Evolutionary conservation across 64 coral and sea anemone genomes (phyloP), one percentile per base, ranked within the genome.

Genomic region (Orbicella faveolata): DNA sequence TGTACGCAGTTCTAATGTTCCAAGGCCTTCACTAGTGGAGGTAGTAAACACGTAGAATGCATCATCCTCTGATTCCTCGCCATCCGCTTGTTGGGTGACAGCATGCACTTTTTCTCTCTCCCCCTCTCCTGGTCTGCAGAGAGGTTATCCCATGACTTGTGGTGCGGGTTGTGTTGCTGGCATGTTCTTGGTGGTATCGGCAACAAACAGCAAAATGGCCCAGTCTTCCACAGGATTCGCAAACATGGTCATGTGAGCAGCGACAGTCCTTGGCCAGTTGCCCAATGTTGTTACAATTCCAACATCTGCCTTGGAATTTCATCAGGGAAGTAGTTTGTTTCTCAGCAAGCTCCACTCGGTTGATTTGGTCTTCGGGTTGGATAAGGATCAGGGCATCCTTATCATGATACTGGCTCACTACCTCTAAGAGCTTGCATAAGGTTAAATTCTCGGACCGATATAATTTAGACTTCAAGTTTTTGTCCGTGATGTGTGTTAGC

Each of bases 131-230:
- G 7, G 18, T 8, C 73, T 86, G 83, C 9, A 12, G 8, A 14
- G 7, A 16, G 30, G 75, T 78, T 14, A 13, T 41, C 44, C 15
- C 18, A 2, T 41, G 48, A 18, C 18, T 41, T 18, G 75, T 7
- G 51, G 15, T 51, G 39, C 36, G 37, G 75, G 20, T 78, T 36
- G 75, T 78, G 75, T 78, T 78, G 16, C 1, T 78, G 17, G 3
- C 18, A 78, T 21, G 17, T 78, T 78, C 75, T 23, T 52, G 86
- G 11, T 11, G 12, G 52, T 52, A 61, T 34, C 59, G 52, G 53
- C 86, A 79, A 63, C 83, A 92, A 72, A 79, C 36, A 21, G 63
- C 83, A 87, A 92, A 75, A 30, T 92, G 90, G 41, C 90, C 90
- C 53, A 19, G 9, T 61, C 23, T n/a, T 53, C 80, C 79, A 35